These are phyloP conservation scores for Hylaeus volcanicus DNA, from an alignment of 1,140 invertebrate species.

Conservation along the genomic window DNA sequence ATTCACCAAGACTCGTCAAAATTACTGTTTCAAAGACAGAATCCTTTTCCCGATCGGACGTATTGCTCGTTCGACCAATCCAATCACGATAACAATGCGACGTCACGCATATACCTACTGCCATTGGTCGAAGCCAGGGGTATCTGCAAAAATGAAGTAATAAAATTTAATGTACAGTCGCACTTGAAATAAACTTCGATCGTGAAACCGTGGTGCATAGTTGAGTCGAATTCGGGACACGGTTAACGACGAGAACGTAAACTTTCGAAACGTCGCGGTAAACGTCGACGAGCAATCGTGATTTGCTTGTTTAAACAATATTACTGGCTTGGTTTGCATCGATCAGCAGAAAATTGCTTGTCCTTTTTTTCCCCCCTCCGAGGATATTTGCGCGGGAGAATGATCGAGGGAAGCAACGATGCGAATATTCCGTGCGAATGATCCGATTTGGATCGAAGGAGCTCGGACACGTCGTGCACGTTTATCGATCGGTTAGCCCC, in stretches of 20 bases:
- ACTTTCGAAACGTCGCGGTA: not conserved
- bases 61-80: constrained; percentile 35
- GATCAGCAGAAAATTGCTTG: constrained; percentile 3
- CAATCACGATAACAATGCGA: constrained; percentile 27
- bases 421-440: not conserved
- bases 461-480: not conserved
- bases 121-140: constrained; percentile 25
- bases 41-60: constrained; percentile 35
- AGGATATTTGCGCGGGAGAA: constrained; percentile 41
- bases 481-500: constrained; percentile 16
- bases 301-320: not conserved
- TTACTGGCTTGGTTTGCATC: not conserved
- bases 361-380: constrained; percentile 9
- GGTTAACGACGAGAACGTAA: not conserved
- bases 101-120: constrained; percentile 9
- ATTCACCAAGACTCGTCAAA: constrained; percentile 15
- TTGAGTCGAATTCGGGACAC: not conserved
- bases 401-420: not conserved
- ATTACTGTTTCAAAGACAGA: constrained; percentile 46
- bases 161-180: constrained; percentile 13
- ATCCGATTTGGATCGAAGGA: not conserved
- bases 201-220: not conserved
- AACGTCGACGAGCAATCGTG: not conserved
- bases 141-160: constrained; percentile 24
- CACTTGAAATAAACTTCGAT: not conserved